These are phyloP conservation scores for Chrysopilus asiliformis DNA, from an alignment of 2,888 invertebrate genomes.

Conservation along the genomic window DNA sequence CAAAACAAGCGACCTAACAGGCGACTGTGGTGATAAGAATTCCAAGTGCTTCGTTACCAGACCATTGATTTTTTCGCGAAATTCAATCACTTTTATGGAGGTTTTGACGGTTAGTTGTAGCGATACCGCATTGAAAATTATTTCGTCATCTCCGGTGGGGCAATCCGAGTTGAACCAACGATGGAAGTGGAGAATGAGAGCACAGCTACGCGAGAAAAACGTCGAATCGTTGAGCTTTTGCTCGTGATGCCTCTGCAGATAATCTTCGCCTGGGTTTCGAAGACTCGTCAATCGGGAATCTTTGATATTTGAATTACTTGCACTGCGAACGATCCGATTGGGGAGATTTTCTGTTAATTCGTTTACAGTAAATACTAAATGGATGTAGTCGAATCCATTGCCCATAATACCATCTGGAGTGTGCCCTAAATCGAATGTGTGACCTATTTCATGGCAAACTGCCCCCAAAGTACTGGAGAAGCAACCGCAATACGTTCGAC, in stretches of 20 bases:
- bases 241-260: conserved; percentile 29
- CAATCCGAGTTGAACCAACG: conserved; percentile 25
- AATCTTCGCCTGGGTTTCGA: conserved; percentile 21
- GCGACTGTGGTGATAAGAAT: not conserved
- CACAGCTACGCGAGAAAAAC: conserved; percentile 31
- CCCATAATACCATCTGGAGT: conserved; percentile 83
- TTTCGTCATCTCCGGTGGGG: too few species aligned
- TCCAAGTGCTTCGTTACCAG: conserved; percentile 27
- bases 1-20: too few species aligned
- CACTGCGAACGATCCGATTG: conserved; percentile 21
- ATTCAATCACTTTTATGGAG: conserved; percentile 25
- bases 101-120: conserved; percentile 2
- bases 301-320: not conserved
- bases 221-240: conserved; percentile 30
- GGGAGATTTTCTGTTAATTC: conserved; percentile 36
- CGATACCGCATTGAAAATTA: not conserved
- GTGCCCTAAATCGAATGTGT: conserved; percentile 89
- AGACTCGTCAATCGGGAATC: conserved; percentile 26
- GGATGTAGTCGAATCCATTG: conserved; percentile 72
- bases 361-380: conserved; percentile 58
- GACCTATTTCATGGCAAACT: conserved; percentile 85
- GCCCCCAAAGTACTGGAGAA: conserved; percentile 85
- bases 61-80: conserved; percentile 26
- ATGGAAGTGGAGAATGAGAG: conserved; percentile 28
- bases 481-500: conserved; percentile 75